Evolutionary conservation across 2,797 vertebrate species (phyloP), one percentile per base, ranked within the genome.

Genomic region (Thunnus albacares): DNA sequence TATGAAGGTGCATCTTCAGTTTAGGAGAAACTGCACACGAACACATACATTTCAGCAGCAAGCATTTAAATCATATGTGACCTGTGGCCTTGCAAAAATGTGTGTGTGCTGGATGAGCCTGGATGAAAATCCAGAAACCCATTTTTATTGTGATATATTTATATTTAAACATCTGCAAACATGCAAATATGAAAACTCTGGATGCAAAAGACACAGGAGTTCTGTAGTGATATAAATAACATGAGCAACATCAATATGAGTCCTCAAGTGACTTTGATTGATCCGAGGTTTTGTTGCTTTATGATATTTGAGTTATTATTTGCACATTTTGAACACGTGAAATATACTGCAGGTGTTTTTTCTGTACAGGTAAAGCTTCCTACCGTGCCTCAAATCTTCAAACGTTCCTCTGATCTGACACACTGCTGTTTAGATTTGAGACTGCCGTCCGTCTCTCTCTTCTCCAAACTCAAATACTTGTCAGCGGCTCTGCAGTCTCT

Each of bases 351-450:
- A 35, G 4, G 4, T 41, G 3, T 12, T 77, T 68, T 57, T 45
- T 61, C 26, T 58, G 12, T 20, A 28, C 59, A 76, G 57, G 43
- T 65, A 56, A 14, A 28, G 33, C 49, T 49, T 80, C 65, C 80
- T 75, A 33, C 5, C 33, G 1, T 12, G 43, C 52, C n/a, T 72
- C 56, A 64, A 59, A 58, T 64, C 55, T 45, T 71, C 73, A 80
- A 82, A 75, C 26, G n/a, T 24, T 6, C n/a, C 69, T 71, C 68
- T 71, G 51, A 75, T 74, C 59, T 81, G 69, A 77, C 62, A 72
- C 58, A 45, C 59, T 53, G 45, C 24, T 77, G 83, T 77, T 81
- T 68, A 38, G 58, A 71, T 65, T 72, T 9, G 4, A 84, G 71
- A 79, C 65, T 82, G 33, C 30, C 15, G 26, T 82, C 66, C 49